phyloP scores from a whole-genome alignment of 2,113 vertebrate genomes.

The Panthera tigris region DNA sequence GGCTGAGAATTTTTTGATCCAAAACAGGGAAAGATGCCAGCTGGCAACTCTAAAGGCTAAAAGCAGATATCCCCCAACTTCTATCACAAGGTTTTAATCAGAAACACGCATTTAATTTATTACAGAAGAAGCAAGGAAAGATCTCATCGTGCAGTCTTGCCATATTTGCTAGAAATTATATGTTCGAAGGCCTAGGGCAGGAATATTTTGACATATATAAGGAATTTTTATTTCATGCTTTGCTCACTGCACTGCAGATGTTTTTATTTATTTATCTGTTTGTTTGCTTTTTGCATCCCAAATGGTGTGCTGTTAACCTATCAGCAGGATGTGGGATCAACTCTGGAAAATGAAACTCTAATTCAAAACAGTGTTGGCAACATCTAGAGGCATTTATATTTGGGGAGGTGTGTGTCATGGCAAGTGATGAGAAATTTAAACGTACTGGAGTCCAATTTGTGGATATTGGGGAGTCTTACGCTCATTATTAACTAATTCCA shows the following conservation, averaged over 20 bases:
- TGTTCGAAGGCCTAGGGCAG: neutral
- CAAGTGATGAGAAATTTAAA: neutral
- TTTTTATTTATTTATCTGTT: conserved; percentile 9
- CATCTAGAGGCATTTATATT: neutral
- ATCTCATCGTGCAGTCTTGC: neutral
- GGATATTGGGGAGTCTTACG: conserved; percentile 9
- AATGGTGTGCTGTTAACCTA: neutral
- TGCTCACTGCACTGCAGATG: neutral
- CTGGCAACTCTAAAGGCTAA: conserved; percentile 59
- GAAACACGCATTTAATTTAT: conserved; percentile 61
- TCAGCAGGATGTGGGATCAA: neutral
- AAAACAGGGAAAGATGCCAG: conserved; percentile 61
- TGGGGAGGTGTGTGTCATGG: neutral
- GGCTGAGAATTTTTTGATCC: conserved; percentile 69
- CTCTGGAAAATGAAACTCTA: conserved; percentile 47
- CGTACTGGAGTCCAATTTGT: neutral
- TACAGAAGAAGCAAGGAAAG: neutral
- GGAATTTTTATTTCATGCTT: conserved; percentile 42
- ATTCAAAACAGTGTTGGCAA: neutral
- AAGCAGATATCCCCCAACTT: conserved; percentile 25
- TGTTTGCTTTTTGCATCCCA: conserved; percentile 26
- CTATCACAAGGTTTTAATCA: conserved; percentile 58
- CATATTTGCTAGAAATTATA: conserved; percentile 21
- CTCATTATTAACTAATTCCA: conserved; percentile 45
- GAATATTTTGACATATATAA: neutral